A percentile compares a stretch with the other conserved stretches of the same genome.
These are phyloP conservation scores for Oopsacas minuta DNA, from an alignment of 37 sponge, comb jelly and placozoan species.

Conservation along the genomic window DNA sequence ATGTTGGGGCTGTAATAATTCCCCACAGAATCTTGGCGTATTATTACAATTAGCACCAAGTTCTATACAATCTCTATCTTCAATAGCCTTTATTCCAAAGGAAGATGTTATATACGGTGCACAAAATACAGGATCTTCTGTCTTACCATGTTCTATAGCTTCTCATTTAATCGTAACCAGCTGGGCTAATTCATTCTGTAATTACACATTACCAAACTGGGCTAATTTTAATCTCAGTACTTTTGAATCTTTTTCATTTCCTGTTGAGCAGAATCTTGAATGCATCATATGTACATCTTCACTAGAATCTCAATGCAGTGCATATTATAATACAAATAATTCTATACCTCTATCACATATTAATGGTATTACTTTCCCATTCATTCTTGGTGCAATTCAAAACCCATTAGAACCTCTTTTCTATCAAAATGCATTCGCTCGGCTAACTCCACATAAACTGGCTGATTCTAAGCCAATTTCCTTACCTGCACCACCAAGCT, in stretches of 20 bases:
- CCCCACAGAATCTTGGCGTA: slow-evolving; percentile 21
- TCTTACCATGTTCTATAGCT: slow-evolving; percentile 29
- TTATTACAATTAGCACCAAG: slow-evolving; percentile 26
- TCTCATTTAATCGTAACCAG: slow-evolving; percentile 27
- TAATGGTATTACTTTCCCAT: neutral
- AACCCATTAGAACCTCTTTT: neutral
- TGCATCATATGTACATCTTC: slow-evolving; percentile 30
- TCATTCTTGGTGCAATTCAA: neutral
- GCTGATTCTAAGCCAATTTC: neutral
- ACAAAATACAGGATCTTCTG: slow-evolving; percentile 37
- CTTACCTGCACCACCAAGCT: neutral
- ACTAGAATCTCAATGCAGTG: neutral
- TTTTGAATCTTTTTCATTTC: slow-evolving; percentile 30
- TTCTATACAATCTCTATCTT: neutral
- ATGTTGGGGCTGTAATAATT: slow-evolving; percentile 58
- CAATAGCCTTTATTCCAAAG: slow-evolving; percentile 33
- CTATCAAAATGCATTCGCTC: neutral
- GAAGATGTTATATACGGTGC: slow-evolving; percentile 27
- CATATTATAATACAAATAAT: neutral
- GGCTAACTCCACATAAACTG: neutral
- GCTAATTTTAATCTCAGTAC: slow-evolving; percentile 24
- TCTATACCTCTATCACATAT: neutral
- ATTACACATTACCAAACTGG: slow-evolving; percentile 34
- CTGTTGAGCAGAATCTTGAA: slow-evolving; percentile 18
- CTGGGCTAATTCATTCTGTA: slow-evolving; percentile 33